Evolutionary conservation across 1,140 invertebrate genomes (phyloP), one percentile per base, ranked within the genome.

Genomic region (Drosophila lacertosa): DNA sequence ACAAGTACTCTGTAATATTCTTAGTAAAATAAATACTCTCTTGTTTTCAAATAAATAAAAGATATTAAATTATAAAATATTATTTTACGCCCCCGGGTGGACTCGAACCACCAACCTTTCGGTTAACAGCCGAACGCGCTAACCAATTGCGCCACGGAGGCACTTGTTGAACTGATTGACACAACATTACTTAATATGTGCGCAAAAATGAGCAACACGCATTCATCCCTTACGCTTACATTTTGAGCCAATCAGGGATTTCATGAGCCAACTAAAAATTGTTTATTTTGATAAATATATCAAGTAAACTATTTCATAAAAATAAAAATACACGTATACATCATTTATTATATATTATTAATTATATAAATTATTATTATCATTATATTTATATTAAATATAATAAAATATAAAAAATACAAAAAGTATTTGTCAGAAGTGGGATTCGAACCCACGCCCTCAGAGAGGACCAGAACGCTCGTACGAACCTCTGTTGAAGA

Each of bases 371-470:
- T 37, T 15, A 24, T 42, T 11, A 10, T 20, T 20, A 42, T 15
- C 5, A 13, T 48, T 29, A 4, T 11, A 3, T 6, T 22, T 37
- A 3, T 18, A 15, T 33, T 10, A 24, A 51, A 48, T 24, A 5
- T 24, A 32, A 13, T n/a, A 29, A 42, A 54, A 37, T 20, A 45
- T 16, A 22, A 22, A 22, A 22, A 40, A 35, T 6, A 40, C 83
- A 92, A 93, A 94, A 94, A 93, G 90, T 53, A 62, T 92, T 92
- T 95, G 95, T 95, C 95, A 95, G 95, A 94, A 95, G 95, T 95
- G 95, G 95, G 95, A 95, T 95, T 95, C 94, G 95, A 95, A 95
- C 95, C 95, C 95, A 95, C 95, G 95, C 95, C 95, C 94, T 95
- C 95, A 95, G 93, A 94, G 95, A 95, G 94, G 94, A 95, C 94